These are phyloP conservation scores for Cecidostiba fungosa DNA, from an alignment of 2,888 invertebrate species.

Conservation along the genomic window DNA sequence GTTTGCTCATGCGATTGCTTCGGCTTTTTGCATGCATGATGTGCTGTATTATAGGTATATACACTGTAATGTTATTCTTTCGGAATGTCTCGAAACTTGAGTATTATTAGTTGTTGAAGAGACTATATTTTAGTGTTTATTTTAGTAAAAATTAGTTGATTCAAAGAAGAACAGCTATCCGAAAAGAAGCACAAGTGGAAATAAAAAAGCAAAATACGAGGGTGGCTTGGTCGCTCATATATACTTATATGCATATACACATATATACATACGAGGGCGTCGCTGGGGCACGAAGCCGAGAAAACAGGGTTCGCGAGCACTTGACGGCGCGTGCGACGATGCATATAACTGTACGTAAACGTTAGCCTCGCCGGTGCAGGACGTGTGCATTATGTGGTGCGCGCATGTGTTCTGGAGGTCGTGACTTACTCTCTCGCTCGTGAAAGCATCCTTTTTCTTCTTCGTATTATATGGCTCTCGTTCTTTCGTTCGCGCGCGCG, in stretches of 20 bases:
- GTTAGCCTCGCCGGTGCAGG: slow-evolving; percentile 66
- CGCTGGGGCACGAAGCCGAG: slow-evolving; percentile 23
- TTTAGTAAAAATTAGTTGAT: too few relatives aligned
- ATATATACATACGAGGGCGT: slow-evolving; percentile 27
- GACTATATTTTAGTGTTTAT: too few relatives aligned
- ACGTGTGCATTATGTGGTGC: slow-evolving; percentile 60
- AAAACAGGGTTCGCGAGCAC: slow-evolving; percentile 50
- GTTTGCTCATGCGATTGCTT: background rate
- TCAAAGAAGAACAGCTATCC: background rate
- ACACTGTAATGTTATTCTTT: background rate
- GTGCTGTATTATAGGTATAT: background rate
- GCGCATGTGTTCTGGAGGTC: slow-evolving; percentile 65
- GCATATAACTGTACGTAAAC: slow-evolving; percentile 70
- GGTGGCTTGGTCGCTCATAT: background rate
- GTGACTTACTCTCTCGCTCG: slow-evolving; percentile 67
- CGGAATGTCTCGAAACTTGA: background rate
- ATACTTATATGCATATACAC: background rate
- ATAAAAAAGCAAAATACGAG: background rate
- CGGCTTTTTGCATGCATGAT: background rate
- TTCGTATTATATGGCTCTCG: slow-evolving; percentile 5
- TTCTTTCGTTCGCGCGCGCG: slow-evolving; percentile 12
- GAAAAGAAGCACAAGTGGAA: background rate
- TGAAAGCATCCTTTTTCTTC: slow-evolving; percentile 65
- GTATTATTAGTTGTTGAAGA: background rate
- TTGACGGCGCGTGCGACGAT: slow-evolving; percentile 64